Percentiles rank a stretch among this genome's conserved stretches.
These are phyloP conservation scores for Ditylenchus dipsaci DNA, from an alignment of 1,140 invertebrate genomes.

Conservation along the genomic window DNA sequence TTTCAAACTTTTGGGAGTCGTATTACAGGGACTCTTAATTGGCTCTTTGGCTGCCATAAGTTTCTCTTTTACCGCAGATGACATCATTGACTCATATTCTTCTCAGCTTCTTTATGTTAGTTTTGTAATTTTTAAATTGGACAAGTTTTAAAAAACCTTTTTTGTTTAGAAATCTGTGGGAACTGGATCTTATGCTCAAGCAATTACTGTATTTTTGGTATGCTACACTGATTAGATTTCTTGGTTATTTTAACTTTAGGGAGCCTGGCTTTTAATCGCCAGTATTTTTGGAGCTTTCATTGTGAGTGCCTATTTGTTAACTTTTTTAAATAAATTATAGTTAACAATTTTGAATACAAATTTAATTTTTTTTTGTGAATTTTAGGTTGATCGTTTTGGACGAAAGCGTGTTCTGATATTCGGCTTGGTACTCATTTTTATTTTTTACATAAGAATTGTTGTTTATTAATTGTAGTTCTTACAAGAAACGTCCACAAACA, in stretches of 20 bases:
- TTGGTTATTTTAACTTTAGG: constrained; percentile 7
- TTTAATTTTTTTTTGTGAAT: background rate
- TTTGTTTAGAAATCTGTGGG: background rate
- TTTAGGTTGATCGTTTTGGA: constrained; percentile 39
- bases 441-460: too few relatives aligned
- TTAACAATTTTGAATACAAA: background rate
- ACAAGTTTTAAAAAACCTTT: background rate
- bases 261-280: constrained; percentile 28
- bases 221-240: background rate
- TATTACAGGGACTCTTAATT: constrained; percentile 22
- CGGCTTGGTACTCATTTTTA: constrained; percentile 17
- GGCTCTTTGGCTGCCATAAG: constrained; percentile 36
- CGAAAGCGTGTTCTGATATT: constrained; percentile 30
- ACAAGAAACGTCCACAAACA: too few relatives aligned
- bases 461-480: too few relatives aligned
- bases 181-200: background rate
- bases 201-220: background rate
- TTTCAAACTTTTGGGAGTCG: too few relatives aligned
- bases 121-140: background rate
- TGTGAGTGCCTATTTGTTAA: constrained; percentile 28
- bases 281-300: constrained; percentile 39
- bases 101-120: constrained; percentile 35
- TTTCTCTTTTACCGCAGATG: constrained; percentile 41
- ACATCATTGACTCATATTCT: constrained; percentile 43
- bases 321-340: background rate